Conservation (phyloP, 2,113 vertebrate species). For the Lates calcarifer region DNA sequence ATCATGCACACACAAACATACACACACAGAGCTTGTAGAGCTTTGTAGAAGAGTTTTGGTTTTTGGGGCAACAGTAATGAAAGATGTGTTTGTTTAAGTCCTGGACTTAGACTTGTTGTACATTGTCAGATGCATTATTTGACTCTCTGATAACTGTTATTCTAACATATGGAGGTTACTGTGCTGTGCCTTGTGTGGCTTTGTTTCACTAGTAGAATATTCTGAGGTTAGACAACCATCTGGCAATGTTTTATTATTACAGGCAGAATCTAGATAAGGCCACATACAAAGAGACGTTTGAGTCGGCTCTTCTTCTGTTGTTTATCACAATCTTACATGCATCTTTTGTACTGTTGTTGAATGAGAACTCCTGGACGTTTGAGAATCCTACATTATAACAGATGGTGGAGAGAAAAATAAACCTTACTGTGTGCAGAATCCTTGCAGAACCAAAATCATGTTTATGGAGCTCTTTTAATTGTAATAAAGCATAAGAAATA, state of each 20-base stretch:
- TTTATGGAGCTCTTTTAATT: background rate
- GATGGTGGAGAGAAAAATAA: background rate
- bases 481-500: background rate
- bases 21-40: too few relatives aligned
- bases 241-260: slow-evolving; percentile 14
- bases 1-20: background rate
- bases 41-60: slow-evolving; percentile 20
- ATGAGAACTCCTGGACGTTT: background rate
- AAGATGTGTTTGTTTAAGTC: slow-evolving; percentile 23
- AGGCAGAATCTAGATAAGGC: background rate
- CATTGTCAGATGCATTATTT: background rate
- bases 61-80: slow-evolving; percentile 25
- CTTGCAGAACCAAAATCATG: background rate
- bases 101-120: background rate
- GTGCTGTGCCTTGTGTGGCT: background rate
- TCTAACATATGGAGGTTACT: background rate
- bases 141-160: background rate
- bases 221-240: slow-evolving; percentile 21
- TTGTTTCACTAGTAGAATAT: background rate
- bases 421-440: background rate
- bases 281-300: background rate
- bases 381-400: background rate
- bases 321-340: background rate
- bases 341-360: background rate
- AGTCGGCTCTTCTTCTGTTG: background rate